Conservation (phyloP, 1,140 invertebrate species). For the Bilobella aurantiaca region DNA sequence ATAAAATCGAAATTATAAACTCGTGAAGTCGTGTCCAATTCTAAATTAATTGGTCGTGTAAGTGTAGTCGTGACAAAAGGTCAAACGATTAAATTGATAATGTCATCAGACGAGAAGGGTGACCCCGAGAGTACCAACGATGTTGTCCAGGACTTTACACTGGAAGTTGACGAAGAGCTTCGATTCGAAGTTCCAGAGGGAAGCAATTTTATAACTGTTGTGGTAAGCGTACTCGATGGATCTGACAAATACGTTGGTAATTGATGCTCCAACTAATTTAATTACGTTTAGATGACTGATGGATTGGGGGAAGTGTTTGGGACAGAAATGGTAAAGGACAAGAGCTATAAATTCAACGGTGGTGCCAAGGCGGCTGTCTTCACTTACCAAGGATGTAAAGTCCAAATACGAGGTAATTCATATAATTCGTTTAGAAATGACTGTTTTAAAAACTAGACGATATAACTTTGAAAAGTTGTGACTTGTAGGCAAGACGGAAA, state of each 20-base stretch:
- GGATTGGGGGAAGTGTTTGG: constrained; percentile 94
- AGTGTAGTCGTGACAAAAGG: too few species aligned
- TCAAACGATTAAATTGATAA: not conserved
- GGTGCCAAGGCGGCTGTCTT: constrained; percentile 93
- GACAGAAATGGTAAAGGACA: constrained; percentile 87
- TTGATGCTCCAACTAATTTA: too few species aligned
- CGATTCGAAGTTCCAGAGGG: constrained; percentile 87
- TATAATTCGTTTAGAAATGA: not conserved
- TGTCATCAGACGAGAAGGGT: not conserved
- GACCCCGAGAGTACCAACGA: not conserved
- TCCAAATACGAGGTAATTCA: constrained; percentile 52
- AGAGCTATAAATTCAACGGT: constrained; percentile 76
- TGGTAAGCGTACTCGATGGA: constrained; percentile 57
- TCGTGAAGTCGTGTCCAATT: too few species aligned
- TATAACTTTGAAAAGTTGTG: too few species aligned
- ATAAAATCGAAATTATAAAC: too few species aligned
- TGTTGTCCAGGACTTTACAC: constrained; percentile 59
- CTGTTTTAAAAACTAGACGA: constrained; percentile 90
- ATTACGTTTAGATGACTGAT: constrained; percentile 63
- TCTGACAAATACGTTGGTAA: too few species aligned
- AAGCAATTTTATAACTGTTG: constrained; percentile 69
- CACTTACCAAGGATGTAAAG: constrained; percentile 85
- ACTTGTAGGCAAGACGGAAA: constrained; percentile 76
- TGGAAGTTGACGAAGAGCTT: constrained; percentile 79
- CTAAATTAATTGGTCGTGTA: too few species aligned